Percentiles rank a stretch among this genome's conserved stretches.
Conservation (phyloP, 2,113 vertebrate species). For the Neopipo cinnamomea region DNA sequence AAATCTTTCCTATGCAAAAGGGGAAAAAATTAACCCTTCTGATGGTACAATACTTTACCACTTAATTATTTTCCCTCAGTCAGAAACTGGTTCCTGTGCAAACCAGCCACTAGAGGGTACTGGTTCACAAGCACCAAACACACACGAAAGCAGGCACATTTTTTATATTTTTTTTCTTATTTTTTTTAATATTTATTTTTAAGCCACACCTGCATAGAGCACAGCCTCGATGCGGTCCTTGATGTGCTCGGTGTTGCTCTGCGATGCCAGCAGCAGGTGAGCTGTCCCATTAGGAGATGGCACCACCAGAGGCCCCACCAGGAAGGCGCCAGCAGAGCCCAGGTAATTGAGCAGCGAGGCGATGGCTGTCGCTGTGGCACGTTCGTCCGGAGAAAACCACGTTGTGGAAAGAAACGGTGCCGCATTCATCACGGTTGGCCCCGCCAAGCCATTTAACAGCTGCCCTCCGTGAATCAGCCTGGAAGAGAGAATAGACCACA, state of each 20-base stretch:
- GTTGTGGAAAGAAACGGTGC: constrained; percentile 94
- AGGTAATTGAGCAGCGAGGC: constrained; percentile 88
- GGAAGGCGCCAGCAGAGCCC: constrained; percentile 84
- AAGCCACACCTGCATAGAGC: constrained; percentile 86
- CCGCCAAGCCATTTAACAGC: constrained; percentile 91
- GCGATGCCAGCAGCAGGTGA: not conserved
- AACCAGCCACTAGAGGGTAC: constrained; percentile 59
- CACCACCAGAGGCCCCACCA: constrained; percentile 90
- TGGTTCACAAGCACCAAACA: constrained; percentile 11
- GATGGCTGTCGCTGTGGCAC: constrained; percentile 94
- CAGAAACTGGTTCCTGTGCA: not conserved
- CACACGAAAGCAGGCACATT: not conserved
- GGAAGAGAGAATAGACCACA: not conserved
- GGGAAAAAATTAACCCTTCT: not conserved
- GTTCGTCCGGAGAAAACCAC: constrained; percentile 94
- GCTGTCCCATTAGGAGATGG: constrained; percentile 87
- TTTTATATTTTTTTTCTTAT: fast-evolving
- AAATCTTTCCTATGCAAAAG: not conserved
- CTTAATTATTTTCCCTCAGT: not conserved
- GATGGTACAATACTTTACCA: not conserved
- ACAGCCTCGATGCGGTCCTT: constrained; percentile 88
- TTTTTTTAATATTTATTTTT: fast-evolving
- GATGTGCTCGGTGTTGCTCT: constrained; percentile 72
- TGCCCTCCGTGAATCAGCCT: constrained; percentile 95
- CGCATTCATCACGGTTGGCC: constrained; percentile 91